Conservation (phyloP, 2,888 invertebrate species). For the Cephus pygmeus region DNA sequence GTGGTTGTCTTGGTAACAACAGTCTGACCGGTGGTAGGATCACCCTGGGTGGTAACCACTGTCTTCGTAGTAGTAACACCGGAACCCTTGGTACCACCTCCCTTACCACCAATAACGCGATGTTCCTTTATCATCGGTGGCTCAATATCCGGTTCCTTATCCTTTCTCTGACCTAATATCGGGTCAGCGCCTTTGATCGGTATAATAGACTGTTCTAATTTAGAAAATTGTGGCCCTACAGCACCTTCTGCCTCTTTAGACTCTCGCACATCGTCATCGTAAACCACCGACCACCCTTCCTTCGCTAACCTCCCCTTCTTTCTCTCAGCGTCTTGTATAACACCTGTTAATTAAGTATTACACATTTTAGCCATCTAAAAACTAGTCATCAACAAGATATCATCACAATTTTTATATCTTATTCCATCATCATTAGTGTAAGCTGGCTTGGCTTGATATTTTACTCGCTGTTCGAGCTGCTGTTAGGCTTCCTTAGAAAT, state of each 20-base stretch:
- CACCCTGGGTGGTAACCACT: constrained; percentile 36
- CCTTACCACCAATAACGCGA: constrained; percentile 35
- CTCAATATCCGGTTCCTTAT: constrained; percentile 34
- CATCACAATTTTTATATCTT: constrained; percentile 41
- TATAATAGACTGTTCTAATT: not conserved
- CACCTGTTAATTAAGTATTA: constrained; percentile 66
- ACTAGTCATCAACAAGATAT: constrained; percentile 30
- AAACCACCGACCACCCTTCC: constrained; percentile 66
- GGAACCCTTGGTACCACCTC: constrained; percentile 34
- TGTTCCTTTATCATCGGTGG: constrained; percentile 42
- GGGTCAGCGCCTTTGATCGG: not conserved
- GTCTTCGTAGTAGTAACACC: constrained; percentile 40
- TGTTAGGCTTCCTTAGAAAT: constrained; percentile 56
- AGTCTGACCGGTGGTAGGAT: constrained; percentile 34
- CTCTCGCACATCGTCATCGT: constrained; percentile 62
- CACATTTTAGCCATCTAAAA: constrained; percentile 63
- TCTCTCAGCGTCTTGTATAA: constrained; percentile 66
- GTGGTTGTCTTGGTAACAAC: constrained; percentile 46
- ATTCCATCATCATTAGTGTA: constrained; percentile 61
- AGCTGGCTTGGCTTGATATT: constrained; percentile 60
- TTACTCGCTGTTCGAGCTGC: constrained; percentile 57
- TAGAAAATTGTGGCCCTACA: constrained; percentile 45
- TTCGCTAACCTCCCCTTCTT: constrained; percentile 65
- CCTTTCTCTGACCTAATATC: not conserved
- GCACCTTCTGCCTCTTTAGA: constrained; percentile 60